These are phyloP conservation scores for Formica exsecta DNA, from an alignment of 1,140 invertebrate genomes.

Conservation along the genomic window DNA sequence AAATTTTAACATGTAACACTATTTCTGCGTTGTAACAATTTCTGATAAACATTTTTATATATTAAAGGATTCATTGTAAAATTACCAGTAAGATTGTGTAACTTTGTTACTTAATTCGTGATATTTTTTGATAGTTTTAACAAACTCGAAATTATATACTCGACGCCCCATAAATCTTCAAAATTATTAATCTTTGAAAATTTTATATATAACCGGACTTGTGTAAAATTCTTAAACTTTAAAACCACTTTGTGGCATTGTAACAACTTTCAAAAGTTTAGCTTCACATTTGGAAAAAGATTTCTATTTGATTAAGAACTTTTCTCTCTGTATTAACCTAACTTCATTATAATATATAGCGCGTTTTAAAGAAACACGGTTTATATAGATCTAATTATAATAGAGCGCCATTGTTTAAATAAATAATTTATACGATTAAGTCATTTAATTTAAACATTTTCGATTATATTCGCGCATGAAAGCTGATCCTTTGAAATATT, in stretches of 20 bases:
- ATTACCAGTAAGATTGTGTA: not conserved
- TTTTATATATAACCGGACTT: not conserved
- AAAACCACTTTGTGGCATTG: slow-evolving; percentile 9
- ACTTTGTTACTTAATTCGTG: not conserved
- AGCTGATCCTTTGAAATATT: not conserved
- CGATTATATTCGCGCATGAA: not conserved
- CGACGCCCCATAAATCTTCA: not conserved
- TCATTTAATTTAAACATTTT: not conserved
- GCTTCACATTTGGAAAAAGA: not conserved
- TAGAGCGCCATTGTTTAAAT: not conserved
- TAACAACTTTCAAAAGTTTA: slow-evolving; percentile 38
- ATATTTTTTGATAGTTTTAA: slow-evolving; percentile 1
- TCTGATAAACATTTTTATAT: slow-evolving; percentile 3
- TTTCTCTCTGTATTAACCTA: slow-evolving; percentile 27
- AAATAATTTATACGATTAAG: not conserved
- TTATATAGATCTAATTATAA: not conserved
- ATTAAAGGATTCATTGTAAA: slow-evolving; percentile 20
- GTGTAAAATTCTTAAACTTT: slow-evolving; percentile 39
- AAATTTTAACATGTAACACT: slow-evolving; percentile 38
- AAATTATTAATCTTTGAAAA: not conserved
- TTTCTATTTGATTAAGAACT: slow-evolving; percentile 39
- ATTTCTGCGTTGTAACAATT: slow-evolving; percentile 15
- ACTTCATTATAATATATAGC: not conserved
- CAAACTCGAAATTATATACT: not conserved
- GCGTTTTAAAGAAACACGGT: slow-evolving; percentile 3